phyloP scores from a whole-genome alignment of 2,797 vertebrate species.

The Lagorchestes hirsutus region DNA sequence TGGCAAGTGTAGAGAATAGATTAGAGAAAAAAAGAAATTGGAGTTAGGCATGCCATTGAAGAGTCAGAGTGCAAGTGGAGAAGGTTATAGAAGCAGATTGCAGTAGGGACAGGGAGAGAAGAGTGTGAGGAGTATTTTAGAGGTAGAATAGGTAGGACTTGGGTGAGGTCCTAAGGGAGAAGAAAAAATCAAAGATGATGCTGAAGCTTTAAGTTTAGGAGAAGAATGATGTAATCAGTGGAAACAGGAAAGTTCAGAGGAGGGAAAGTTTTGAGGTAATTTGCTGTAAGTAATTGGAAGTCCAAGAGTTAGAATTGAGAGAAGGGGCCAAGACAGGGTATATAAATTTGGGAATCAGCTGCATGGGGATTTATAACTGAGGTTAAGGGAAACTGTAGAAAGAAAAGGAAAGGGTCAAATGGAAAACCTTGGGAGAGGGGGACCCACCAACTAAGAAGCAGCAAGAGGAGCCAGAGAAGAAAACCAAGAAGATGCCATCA shows the following conservation, averaged over 20 bases:
- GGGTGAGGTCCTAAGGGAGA: background rate
- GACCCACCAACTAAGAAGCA: background rate
- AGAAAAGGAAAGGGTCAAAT: background rate
- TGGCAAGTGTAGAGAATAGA: background rate
- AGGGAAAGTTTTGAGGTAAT: background rate
- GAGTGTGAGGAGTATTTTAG: background rate
- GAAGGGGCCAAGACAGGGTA: background rate
- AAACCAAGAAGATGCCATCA: background rate
- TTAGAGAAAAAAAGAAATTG: background rate
- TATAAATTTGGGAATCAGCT: background rate
- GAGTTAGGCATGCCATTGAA: background rate
- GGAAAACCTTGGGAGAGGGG: background rate
- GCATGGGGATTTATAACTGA: background rate
- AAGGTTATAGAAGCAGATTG: background rate
- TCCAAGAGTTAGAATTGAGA: background rate
- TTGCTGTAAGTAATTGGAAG: background rate
- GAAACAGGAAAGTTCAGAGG: background rate
- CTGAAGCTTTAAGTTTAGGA: background rate
- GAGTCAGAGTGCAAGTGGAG: background rate
- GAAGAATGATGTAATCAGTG: background rate
- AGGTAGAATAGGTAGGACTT: background rate
- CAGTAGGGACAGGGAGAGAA: background rate
- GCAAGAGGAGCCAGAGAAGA: background rate
- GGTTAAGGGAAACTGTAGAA: slow-evolving; percentile 13
- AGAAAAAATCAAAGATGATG: background rate